phyloP scores from a whole-genome alignment of 2,113 vertebrate genomes.

The Oncorhynchus clarkii region DNA sequence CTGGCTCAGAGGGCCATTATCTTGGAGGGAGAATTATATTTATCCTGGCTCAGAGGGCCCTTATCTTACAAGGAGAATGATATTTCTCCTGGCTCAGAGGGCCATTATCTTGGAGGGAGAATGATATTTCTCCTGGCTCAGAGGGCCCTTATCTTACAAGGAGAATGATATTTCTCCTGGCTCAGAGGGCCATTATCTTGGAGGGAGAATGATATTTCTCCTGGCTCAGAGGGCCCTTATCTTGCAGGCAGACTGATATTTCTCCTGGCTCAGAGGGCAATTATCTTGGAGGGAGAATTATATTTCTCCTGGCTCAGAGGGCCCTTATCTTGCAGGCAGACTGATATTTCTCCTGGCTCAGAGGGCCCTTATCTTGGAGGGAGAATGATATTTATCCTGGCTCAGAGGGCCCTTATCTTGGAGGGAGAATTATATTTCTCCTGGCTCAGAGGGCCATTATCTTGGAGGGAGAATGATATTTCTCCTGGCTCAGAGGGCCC shows the following conservation, averaged over 20 bases:
- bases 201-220: too few relatives aligned
- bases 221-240: slow-evolving; percentile 38
- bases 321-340: slow-evolving; percentile 47
- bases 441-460: not conserved
- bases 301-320: too few relatives aligned
- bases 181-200: not conserved
- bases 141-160: slow-evolving; percentile 49
- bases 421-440: too few relatives aligned
- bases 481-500: not conserved
- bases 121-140: slow-evolving; percentile 33
- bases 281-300: too few relatives aligned
- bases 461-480: fast-evolving
- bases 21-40: slow-evolving; percentile 38
- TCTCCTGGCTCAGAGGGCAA: slow-evolving; percentile 19
- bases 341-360: slow-evolving; percentile 25
- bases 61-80: slow-evolving; percentile 39
- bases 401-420: not conserved
- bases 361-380: not conserved
- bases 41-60: slow-evolving; percentile 24
- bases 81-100: slow-evolving; percentile 33
- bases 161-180: slow-evolving; percentile 35
- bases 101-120: slow-evolving; percentile 48
- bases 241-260: slow-evolving; percentile 32
- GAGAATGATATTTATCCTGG: too few relatives aligned
- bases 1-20: slow-evolving; percentile 43